Conservation (phyloP, 92 coral and sea anemone species). For the Bergia sp. region DNA sequence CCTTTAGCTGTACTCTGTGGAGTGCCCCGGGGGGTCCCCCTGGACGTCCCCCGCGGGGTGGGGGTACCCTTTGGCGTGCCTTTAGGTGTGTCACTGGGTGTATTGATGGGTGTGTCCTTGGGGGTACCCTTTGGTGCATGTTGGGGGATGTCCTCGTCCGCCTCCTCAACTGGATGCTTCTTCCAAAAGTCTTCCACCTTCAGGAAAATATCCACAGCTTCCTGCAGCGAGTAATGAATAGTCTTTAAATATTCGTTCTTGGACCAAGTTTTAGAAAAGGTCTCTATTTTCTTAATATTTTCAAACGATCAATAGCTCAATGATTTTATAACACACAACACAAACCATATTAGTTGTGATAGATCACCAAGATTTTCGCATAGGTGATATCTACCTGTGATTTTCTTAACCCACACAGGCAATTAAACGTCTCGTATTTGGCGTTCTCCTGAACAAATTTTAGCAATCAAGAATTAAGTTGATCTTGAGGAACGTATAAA, state of each 20-base stretch:
- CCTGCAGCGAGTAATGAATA: slow-evolving; percentile 52
- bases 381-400: not conserved
- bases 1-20: slow-evolving; percentile 35
- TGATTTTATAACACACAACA: too few species aligned
- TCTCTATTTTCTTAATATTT: too few species aligned
- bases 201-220: slow-evolving; percentile 87
- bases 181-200: slow-evolving; percentile 98
- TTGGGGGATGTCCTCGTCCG: slow-evolving; percentile 49
- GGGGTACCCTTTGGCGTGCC: slow-evolving; percentile 33
- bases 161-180: slow-evolving; percentile 83
- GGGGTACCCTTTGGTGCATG: not conserved
- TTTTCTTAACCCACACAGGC: too few species aligned
- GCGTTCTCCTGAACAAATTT: not conserved
- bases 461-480: not conserved
- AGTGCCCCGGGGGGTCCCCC: slow-evolving; percentile 25
- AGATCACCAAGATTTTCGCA: not conserved
- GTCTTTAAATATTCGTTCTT: not conserved
- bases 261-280: not conserved
- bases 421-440: not conserved
- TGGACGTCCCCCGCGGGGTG: slow-evolving; percentile 31
- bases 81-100: slow-evolving; percentile 32
- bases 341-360: not conserved
- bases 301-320: too few species aligned
- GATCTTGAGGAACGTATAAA: too few species aligned
- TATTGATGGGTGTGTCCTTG: slow-evolving; percentile 3